phyloP scores from a whole-genome alignment of 2,797 vertebrate genomes.

The Bovichtus variegatus region DNA sequence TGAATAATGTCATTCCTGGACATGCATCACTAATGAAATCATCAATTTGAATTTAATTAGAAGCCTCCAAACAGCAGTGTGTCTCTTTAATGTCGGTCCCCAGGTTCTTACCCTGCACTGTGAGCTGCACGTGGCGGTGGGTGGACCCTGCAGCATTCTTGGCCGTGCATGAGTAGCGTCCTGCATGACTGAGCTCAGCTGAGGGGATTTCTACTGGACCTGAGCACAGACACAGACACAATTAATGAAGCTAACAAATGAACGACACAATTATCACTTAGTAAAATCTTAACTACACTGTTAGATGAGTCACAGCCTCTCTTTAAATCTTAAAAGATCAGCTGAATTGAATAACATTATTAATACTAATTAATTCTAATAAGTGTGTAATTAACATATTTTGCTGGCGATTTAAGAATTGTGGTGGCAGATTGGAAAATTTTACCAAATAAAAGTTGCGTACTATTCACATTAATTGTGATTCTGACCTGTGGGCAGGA shows the following conservation, averaged over 20 bases:
- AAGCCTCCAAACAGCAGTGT: not conserved
- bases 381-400: not conserved
- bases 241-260: not conserved
- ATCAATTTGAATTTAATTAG: not conserved
- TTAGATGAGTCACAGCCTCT: not conserved
- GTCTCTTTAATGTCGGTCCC: not conserved
- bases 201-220: slow-evolving; percentile 91
- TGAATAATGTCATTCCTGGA: not conserved
- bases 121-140: slow-evolving; percentile 89
- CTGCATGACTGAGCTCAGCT: slow-evolving; percentile 88
- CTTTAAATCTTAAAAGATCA: not conserved
- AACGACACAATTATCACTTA: not conserved
- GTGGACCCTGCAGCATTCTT: slow-evolving; percentile 92
- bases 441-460: not conserved
- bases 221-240: slow-evolving; percentile 56
- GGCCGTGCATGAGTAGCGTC: slow-evolving; percentile 90
- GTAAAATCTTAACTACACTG: not conserved
- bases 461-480: not conserved
- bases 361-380: not conserved
- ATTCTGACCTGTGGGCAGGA: slow-evolving; percentile 91
- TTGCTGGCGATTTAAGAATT: not conserved
- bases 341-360: not conserved
- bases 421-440: not conserved
- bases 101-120: slow-evolving; percentile 89
- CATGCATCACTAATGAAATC: not conserved